Evolutionary conservation across 2,113 vertebrate species (phyloP).

Genomic region (Melanerpes formicivorus): DNA sequence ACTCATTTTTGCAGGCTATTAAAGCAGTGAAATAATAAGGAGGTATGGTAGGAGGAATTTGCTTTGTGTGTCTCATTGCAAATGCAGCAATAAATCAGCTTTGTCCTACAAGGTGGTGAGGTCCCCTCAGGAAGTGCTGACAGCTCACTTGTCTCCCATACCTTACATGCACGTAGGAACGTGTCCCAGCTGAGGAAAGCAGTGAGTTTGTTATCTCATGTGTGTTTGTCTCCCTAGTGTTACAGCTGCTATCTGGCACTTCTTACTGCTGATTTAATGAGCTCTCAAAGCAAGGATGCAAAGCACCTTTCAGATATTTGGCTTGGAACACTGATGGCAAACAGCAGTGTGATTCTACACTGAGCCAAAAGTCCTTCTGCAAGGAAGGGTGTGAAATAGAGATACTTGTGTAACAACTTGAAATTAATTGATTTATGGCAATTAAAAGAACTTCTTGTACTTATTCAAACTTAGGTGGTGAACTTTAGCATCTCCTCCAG

Average conservation of each 20-base stretch:
- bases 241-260: background rate
- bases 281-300: background rate
- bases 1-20: background rate
- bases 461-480: background rate
- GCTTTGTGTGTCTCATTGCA: background rate
- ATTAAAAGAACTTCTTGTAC: background rate
- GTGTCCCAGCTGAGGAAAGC: background rate
- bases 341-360: background rate
- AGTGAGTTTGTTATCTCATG: background rate
- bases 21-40: background rate
- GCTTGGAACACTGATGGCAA: background rate
- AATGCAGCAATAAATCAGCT: background rate
- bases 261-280: background rate
- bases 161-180: background rate
- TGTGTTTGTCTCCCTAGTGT: background rate
- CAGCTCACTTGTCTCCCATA: background rate
- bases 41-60: slow-evolving; percentile 15
- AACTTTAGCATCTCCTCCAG: background rate
- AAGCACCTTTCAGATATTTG: background rate
- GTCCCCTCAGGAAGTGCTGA: background rate
- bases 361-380: background rate
- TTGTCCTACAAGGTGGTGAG: background rate
- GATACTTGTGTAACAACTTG: background rate
- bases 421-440: background rate
- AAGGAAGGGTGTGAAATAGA: background rate